Evolutionary conservation across 1,140 invertebrate genomes (phyloP).

Genomic region (Semibalanus balanoides): DNA sequence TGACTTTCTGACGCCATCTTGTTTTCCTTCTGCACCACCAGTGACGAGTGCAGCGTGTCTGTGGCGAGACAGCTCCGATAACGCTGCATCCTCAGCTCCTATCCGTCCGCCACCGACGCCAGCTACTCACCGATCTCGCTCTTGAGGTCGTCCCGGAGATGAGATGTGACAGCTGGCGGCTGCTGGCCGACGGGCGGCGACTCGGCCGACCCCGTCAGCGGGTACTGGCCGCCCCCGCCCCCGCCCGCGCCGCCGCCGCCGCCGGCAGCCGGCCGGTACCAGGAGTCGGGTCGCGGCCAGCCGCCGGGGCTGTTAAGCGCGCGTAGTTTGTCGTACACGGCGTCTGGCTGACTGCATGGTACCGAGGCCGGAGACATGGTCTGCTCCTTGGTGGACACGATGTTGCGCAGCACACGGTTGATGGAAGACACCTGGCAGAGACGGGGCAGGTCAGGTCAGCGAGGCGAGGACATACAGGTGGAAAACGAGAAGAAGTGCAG

Average conservation of each 20-base stretch:
- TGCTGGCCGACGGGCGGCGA: not conserved
- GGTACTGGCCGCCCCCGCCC: not conserved
- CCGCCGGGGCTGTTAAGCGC: slow-evolving; percentile 33
- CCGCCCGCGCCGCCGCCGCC: no score
- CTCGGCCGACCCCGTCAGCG: not conserved
- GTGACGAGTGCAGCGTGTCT: no score
- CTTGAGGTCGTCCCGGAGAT: not conserved
- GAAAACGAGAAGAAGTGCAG: no score
- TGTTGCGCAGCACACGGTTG: slow-evolving; percentile 40
- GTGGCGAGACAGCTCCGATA: no score
- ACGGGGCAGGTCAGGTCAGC: no score
- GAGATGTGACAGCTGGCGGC: no score
- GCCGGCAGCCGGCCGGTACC: slow-evolving; percentile 7
- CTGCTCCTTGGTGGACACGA: slow-evolving; percentile 33
- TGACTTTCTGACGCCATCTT: no score
- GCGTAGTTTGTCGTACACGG: slow-evolving; percentile 39
- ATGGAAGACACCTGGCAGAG: slow-evolving; percentile 41
- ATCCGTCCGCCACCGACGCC: no score
- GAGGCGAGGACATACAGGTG: no score
- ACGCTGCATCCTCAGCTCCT: no score
- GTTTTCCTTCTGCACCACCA: no score
- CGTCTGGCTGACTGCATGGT: slow-evolving; percentile 20
- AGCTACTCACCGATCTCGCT: not conserved
- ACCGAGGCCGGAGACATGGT: not conserved
- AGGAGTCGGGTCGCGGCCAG: slow-evolving; percentile 28